phyloP scores from a whole-genome alignment of 37 sponge, comb jelly and placozoan genomes.

The Tethya wilhelma region DNA sequence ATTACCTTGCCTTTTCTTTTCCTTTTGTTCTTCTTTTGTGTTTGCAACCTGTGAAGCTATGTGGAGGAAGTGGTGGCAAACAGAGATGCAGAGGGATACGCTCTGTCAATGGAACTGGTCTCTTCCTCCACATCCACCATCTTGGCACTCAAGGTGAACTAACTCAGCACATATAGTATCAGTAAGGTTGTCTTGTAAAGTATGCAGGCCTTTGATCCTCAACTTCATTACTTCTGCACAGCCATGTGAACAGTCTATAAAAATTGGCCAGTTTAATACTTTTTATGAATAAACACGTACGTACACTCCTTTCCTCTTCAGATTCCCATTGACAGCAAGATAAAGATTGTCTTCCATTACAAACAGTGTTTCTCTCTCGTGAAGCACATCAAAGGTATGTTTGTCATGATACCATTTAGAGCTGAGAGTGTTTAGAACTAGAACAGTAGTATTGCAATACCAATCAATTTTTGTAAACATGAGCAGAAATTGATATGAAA shows the following conservation, averaged over 20 bases:
- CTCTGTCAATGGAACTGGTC: slow-evolving; percentile 62
- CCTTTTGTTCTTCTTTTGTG: too few species aligned
- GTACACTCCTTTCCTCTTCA: too few species aligned
- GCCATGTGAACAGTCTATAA: too few species aligned
- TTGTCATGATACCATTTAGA: neutral
- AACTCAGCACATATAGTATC: neutral
- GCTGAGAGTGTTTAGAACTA: too few species aligned
- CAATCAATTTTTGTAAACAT: neutral
- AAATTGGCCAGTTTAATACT: too few species aligned
- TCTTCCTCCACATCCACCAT: slow-evolving; percentile 41
- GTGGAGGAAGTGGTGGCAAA: slow-evolving; percentile 15
- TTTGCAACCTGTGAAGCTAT: too few species aligned
- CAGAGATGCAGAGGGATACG: slow-evolving; percentile 44
- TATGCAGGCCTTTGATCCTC: too few species aligned
- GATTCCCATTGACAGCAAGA: slow-evolving; percentile 70
- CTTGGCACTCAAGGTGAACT: slow-evolving; percentile 51
- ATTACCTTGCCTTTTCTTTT: too few species aligned
- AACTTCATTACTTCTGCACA: neutral
- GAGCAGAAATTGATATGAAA: neutral
- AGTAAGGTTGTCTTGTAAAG: neutral
- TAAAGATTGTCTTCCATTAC: slow-evolving; percentile 58
- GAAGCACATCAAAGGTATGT: slow-evolving; percentile 42
- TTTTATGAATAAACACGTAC: too few species aligned
- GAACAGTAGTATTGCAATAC: too few species aligned
- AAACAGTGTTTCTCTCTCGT: slow-evolving; percentile 46